Evolutionary conservation across 2,888 invertebrate species (phyloP).

Genomic region (Ichneumoninae sp.): DNA sequence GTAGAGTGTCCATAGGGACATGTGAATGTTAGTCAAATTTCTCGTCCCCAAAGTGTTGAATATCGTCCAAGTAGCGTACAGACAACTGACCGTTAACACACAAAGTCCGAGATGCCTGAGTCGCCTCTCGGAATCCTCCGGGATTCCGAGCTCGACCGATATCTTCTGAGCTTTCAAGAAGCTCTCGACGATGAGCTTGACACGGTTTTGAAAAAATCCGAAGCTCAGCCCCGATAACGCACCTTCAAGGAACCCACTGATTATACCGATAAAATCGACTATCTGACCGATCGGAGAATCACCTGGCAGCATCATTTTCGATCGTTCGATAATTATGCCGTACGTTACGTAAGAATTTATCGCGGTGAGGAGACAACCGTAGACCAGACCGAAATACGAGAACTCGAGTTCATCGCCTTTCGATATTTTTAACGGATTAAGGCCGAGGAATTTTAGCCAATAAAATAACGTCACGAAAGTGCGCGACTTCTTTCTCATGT

Average conservation of each 20-base stretch:
- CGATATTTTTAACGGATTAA: constrained; percentile 41
- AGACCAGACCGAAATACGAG: constrained; percentile 46
- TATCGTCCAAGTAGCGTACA: not conserved
- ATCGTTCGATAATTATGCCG: constrained; percentile 7
- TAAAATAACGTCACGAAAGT: constrained; percentile 39
- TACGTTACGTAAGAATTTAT: constrained; percentile 13
- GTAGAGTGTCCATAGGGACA: not conserved
- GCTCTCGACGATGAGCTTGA: constrained; percentile 8
- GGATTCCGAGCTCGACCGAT: not conserved
- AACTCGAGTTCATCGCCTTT: constrained; percentile 21
- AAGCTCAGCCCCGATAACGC: constrained; percentile 6
- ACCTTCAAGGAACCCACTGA: not conserved
- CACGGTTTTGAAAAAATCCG: constrained; percentile 24
- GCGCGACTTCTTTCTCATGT: constrained; percentile 17
- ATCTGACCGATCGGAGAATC: constrained; percentile 36
- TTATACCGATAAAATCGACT: not conserved
- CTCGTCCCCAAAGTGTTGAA: not conserved
- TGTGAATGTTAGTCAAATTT: not conserved
- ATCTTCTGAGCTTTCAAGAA: not conserved
- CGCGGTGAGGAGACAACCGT: constrained; percentile 13
- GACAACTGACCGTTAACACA: not conserved
- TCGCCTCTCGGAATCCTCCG: not conserved
- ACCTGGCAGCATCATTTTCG: not conserved
- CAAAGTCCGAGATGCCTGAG: not conserved
- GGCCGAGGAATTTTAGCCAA: constrained; percentile 54